phyloP scores from a whole-genome alignment of 2,797 vertebrate genomes.

The Darevskia mixta region DNA sequence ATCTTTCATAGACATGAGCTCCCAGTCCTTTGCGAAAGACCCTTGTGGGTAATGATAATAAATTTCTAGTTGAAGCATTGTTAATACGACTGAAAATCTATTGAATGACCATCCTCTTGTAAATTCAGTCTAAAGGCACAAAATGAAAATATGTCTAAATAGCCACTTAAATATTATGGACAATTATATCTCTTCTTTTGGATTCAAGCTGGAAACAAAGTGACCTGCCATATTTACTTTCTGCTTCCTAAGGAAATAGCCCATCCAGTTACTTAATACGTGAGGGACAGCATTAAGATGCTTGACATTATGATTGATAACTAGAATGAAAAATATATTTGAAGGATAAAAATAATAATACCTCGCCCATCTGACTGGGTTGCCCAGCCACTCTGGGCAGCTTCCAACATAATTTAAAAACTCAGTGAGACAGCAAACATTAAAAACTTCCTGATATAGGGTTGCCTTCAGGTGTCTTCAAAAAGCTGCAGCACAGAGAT shows the following conservation, averaged over 20 bases:
- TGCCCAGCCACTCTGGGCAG: too few relatives aligned
- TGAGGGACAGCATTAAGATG: too few relatives aligned
- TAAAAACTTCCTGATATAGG: too few relatives aligned
- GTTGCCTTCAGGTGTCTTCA: too few relatives aligned
- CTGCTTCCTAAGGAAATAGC: not conserved
- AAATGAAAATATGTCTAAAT: not conserved
- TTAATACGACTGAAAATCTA: conserved; percentile 9
- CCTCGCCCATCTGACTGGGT: too few relatives aligned
- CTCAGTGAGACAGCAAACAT: too few relatives aligned
- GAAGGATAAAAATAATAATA: not conserved
- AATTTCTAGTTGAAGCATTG: conserved; percentile 25
- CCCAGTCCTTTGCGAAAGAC: conserved; percentile 27
- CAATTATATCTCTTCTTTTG: not conserved
- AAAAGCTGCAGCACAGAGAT: not conserved
- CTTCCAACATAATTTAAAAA: too few relatives aligned
- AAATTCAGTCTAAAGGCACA: not conserved
- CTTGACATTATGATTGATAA: not conserved
- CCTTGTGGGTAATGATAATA: conserved; percentile 19
- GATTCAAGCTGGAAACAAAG: not conserved
- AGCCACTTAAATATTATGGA: not conserved
- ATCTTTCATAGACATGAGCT: conserved; percentile 43
- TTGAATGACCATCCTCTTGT: not conserved
- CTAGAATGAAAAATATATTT: not conserved
- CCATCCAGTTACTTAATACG: too few relatives aligned
- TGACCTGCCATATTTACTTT: not conserved